Percentiles rank a stretch among this genome's conserved stretches.
Evolutionary conservation across 2,113 vertebrate genomes (phyloP).

Genomic region (Microtus ochrogaster): DNA sequence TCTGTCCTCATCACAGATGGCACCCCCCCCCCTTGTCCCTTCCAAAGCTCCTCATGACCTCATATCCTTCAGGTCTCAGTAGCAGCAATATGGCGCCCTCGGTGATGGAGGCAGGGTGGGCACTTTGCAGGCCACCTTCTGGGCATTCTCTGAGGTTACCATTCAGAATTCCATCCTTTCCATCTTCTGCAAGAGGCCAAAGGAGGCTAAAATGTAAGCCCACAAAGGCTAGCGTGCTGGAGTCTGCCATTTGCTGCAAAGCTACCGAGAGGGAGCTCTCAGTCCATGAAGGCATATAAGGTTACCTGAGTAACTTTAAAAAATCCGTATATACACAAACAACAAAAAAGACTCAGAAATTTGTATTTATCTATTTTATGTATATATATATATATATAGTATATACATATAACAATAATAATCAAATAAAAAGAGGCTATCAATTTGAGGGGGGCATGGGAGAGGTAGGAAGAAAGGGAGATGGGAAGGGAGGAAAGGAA

Average conservation of each 20-base stretch:
- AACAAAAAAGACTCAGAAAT: background rate
- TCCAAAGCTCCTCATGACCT: background rate
- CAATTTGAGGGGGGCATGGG: background rate
- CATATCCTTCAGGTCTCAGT: background rate
- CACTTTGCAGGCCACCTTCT: background rate
- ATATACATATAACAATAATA: background rate
- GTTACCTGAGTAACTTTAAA: background rate
- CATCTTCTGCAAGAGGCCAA: background rate
- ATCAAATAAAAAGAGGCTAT: background rate
- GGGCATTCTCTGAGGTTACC: background rate
- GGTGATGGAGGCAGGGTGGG: background rate
- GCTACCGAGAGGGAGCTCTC: background rate
- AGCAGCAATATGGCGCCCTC: background rate
- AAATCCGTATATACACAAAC: background rate
- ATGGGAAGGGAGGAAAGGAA: background rate
- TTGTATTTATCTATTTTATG: background rate
- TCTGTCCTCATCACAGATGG: slow-evolving; percentile 68
- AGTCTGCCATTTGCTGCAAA: background rate
- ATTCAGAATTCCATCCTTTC: background rate
- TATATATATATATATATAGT: background rate
- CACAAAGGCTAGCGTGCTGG: background rate
- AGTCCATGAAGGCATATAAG: background rate
- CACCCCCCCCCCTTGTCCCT: background rate
- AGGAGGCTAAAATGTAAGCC: background rate
- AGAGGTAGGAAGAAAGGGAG: no score